phyloP scores from a whole-genome alignment of 2,888 invertebrate genomes.

The Elegia similella region DNA sequence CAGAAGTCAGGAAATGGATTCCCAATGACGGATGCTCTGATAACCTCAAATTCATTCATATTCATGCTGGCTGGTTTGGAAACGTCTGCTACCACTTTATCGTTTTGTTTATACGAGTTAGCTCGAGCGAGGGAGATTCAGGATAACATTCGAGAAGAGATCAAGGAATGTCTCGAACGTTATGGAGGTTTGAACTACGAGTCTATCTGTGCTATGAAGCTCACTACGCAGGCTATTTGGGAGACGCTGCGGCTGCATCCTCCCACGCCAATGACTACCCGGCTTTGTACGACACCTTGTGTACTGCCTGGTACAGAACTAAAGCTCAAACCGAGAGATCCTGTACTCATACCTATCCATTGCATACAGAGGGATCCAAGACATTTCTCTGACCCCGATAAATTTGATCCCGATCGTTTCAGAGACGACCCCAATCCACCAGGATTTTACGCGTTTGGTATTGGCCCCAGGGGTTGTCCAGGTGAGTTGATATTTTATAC shows the following conservation, averaged over 20 bases:
- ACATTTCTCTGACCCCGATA: slow-evolving; percentile 65
- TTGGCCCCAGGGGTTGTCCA: slow-evolving; percentile 72
- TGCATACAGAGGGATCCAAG: slow-evolving; percentile 66
- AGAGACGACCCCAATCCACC: slow-evolving; percentile 54
- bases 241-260: slow-evolving; percentile 71
- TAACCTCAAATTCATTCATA: slow-evolving; percentile 76
- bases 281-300: slow-evolving; percentile 65
- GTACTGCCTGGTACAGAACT: slow-evolving; percentile 54
- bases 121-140: slow-evolving; percentile 65
- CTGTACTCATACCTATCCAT: slow-evolving; percentile 63
- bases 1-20: slow-evolving; percentile 60
- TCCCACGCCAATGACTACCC: slow-evolving; percentile 67
- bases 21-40: slow-evolving; percentile 69
- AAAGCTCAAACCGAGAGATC: slow-evolving; percentile 54
- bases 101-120: slow-evolving; percentile 71
- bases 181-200: slow-evolving; percentile 63
- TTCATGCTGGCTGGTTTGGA: slow-evolving; percentile 76
- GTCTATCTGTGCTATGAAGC: slow-evolving; percentile 60
- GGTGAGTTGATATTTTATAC: slow-evolving; percentile 44
- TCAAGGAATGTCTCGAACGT: slow-evolving; percentile 52
- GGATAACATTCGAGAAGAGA: slow-evolving; percentile 55
- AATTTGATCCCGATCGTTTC: slow-evolving; percentile 68
- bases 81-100: slow-evolving; percentile 67
- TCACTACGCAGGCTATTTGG: slow-evolving; percentile 51
- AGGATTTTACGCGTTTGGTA: slow-evolving; percentile 69